Evolutionary conservation across 1,140 invertebrate genomes (phyloP).

Genomic region (Drosophila truncata): DNA sequence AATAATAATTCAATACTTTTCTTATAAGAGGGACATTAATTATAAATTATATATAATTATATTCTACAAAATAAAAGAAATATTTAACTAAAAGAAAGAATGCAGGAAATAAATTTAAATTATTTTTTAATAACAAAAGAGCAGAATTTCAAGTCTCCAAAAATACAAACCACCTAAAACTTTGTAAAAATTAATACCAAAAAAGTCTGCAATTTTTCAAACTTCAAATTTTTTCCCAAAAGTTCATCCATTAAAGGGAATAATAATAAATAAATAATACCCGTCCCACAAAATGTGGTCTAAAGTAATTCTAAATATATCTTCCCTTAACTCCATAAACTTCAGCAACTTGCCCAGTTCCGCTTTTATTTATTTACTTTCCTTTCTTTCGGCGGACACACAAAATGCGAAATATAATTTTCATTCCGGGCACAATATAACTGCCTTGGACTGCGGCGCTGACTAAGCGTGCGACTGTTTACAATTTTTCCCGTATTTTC

Average conservation of each 20-base stretch:
- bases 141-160: rapidly evolving
- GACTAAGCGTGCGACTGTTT: conserved; percentile 68
- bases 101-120: no score
- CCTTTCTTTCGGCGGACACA: conserved; percentile 30
- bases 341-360: conserved; percentile 34
- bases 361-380: conserved; percentile 46
- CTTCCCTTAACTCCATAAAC: conserved; percentile 46
- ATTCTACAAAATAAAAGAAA: no score
- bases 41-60: no score
- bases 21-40: no score
- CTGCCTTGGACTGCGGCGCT: conserved; percentile 44
- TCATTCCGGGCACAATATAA: conserved; percentile 59
- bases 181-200: not conserved
- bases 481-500: conserved; percentile 52
- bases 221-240: conserved; percentile 10
- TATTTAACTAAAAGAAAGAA: no score
- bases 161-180: not conserved
- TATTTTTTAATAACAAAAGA: not conserved
- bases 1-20: not conserved
- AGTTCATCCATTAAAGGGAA: not conserved
- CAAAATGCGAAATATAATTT: conserved; percentile 56
- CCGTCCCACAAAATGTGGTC: conserved; percentile 11
- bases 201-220: conserved; percentile 7
- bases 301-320: conserved; percentile 48
- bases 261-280: conserved; percentile 10